Evolutionary conservation across 2,888 invertebrate species (phyloP), one percentile per base, ranked within the genome.

Genomic region (Apamea crenata): DNA sequence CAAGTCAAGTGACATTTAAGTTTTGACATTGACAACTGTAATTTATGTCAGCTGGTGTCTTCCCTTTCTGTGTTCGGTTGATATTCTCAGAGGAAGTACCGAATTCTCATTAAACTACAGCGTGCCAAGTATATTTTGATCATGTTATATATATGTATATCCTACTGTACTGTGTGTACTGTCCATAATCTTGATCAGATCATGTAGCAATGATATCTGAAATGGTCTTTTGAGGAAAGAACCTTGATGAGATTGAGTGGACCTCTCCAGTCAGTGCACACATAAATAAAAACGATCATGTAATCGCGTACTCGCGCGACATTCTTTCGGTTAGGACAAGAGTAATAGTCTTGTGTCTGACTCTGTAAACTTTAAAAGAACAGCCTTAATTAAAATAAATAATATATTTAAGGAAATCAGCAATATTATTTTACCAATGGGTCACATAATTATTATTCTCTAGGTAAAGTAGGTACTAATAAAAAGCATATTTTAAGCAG

Each of bases 1-100:
- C 4, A 69, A 53, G 77, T n/a, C 53, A 66, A 53, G 14, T 14
- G 53, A 53, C 53, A 53, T 61, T 32, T 8, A 12, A 25, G 18
- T 25, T 76, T 47, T 36, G 76, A 74, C 74, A 69, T 59, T 76
- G 73, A 74, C 68, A 56, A 56, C 53, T 53, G 50, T 21, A 18
- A 53, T 53, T 21, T 21, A 53, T 50, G 18, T 18, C 50, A 50
- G 21, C 53, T 8, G 21, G 10, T 25, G 53, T 25, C 53, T 56
- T 56, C 25, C 25, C 25, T 25, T 56, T 53, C 53, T 25, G 53
- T 53, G 25, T 56, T 56, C 1, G 53, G 53, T 56, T 56, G 53
- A 56, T 56, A 56, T 56, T 56, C 66, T 36, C 63, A 18, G 4
- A 29, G 29, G 63, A 21, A 10, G 29, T 59, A 59, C 59, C n/a